These are phyloP conservation scores for Gymnogyps californianus DNA, from an alignment of 2,113 vertebrate genomes.

Conservation along the genomic window DNA sequence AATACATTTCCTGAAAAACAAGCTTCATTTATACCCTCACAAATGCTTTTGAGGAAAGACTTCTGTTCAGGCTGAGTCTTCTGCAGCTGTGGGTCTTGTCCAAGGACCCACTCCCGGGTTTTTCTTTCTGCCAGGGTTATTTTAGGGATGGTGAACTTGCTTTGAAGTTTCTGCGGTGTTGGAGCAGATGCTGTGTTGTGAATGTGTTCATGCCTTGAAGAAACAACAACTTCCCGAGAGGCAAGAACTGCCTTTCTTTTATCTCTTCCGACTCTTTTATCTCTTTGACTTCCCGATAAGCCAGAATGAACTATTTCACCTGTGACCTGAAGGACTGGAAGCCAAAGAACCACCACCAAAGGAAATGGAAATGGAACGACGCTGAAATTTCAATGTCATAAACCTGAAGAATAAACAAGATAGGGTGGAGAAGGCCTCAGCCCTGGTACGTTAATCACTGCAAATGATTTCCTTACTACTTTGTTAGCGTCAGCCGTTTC, in stretches of 20 bases:
- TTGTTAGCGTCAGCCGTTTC: neutral
- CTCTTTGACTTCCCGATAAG: neutral
- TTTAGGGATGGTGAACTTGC: neutral
- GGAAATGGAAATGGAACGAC: neutral
- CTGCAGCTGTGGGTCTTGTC: neutral
- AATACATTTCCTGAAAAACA: neutral
- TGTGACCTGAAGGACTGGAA: neutral
- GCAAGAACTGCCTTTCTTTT: neutral
- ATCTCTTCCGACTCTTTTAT: neutral
- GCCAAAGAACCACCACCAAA: neutral
- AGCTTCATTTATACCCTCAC: neutral
- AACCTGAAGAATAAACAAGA: neutral
- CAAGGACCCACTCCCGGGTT: accelerated
- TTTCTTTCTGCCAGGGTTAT: neutral
- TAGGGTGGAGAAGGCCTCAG: neutral
- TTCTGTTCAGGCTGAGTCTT: neutral
- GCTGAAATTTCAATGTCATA: neutral
- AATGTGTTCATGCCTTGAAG: neutral
- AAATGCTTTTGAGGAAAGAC: neutral
- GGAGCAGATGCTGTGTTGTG: neutral
- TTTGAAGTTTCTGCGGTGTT: neutral
- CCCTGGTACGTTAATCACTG: neutral
- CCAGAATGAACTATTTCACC: neutral
- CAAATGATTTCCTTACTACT: neutral
- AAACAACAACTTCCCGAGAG: accelerated